phyloP scores from a whole-genome alignment of 1,140 invertebrate genomes.

The Cydia splendana region DNA sequence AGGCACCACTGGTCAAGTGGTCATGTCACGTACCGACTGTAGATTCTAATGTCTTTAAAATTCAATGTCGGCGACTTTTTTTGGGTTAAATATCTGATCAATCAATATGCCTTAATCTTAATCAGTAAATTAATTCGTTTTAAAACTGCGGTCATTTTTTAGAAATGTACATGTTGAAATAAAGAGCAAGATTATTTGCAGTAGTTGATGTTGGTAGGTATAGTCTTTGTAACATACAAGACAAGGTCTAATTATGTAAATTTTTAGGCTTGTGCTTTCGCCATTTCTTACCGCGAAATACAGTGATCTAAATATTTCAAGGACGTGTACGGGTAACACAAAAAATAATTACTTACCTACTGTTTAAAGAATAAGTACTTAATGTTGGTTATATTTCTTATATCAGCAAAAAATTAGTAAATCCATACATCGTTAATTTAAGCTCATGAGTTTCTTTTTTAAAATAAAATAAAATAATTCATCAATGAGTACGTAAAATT shows the following conservation, averaged over 20 bases:
- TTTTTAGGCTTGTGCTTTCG: constrained; percentile 15
- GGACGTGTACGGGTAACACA: background rate
- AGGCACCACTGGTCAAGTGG: constrained; percentile 8
- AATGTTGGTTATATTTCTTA: background rate
- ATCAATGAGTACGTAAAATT: too few species aligned
- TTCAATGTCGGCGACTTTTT: constrained; percentile 27
- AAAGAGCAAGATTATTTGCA: constrained; percentile 18
- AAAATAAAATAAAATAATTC: too few species aligned
- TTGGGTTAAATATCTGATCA: constrained; percentile 9
- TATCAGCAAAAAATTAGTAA: background rate
- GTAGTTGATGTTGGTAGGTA: background rate
- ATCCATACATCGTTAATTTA: too few species aligned
- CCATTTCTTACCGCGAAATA: constrained; percentile 2
- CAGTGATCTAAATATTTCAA: constrained; percentile 14
- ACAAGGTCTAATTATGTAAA: constrained; percentile 26
- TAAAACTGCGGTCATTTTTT: background rate
- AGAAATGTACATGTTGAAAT: constrained; percentile 16
- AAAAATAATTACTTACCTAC: background rate
- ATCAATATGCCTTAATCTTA: constrained; percentile 9
- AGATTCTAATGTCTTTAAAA: constrained; percentile 7
- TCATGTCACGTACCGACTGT: background rate
- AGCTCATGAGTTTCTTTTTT: too few species aligned
- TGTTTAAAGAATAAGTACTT: background rate
- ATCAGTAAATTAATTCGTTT: constrained; percentile 8
- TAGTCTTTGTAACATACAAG: background rate